phyloP scores from a whole-genome alignment of 2,888 invertebrate species.

The Macrosoma leucophasiata region DNA sequence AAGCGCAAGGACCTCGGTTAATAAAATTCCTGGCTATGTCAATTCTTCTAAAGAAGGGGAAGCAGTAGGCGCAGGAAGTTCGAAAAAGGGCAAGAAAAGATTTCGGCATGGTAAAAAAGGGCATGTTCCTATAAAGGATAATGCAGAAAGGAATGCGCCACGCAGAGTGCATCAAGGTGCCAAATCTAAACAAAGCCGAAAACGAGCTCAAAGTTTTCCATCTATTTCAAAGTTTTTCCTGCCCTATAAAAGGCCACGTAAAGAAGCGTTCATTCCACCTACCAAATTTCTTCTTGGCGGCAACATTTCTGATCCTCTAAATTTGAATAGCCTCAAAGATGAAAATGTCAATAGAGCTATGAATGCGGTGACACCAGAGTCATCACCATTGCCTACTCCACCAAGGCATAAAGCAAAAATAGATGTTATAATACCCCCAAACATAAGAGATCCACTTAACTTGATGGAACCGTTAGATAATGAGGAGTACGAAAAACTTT shows the following conservation, averaged over 20 bases:
- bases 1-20: constrained; percentile 31
- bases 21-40: constrained; percentile 33
- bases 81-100: constrained; percentile 65
- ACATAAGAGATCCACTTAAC: constrained; percentile 94
- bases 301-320: constrained; percentile 95
- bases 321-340: constrained; percentile 92
- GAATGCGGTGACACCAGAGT: constrained; percentile 94
- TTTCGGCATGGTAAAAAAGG: constrained; percentile 63
- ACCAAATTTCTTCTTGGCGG: constrained; percentile 96
- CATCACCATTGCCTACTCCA: constrained; percentile 92
- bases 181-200: constrained; percentile 74
- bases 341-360: constrained; percentile 85
- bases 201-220: constrained; percentile 81
- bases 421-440: constrained; percentile 94
- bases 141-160: constrained; percentile 50
- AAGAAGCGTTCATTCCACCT: constrained; percentile 87
- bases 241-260: constrained; percentile 83
- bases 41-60: constrained; percentile 56
- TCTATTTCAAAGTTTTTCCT: constrained; percentile 83
- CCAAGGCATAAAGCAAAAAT: constrained; percentile 86
- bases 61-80: constrained; percentile 29
- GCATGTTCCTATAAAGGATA: constrained; percentile 56
- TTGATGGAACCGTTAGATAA: constrained; percentile 86
- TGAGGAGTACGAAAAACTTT: constrained; percentile 87
- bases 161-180: constrained; percentile 61